Evolutionary conservation across 2,797 vertebrate species (phyloP).

Genomic region (Callimico goeldii): DNA sequence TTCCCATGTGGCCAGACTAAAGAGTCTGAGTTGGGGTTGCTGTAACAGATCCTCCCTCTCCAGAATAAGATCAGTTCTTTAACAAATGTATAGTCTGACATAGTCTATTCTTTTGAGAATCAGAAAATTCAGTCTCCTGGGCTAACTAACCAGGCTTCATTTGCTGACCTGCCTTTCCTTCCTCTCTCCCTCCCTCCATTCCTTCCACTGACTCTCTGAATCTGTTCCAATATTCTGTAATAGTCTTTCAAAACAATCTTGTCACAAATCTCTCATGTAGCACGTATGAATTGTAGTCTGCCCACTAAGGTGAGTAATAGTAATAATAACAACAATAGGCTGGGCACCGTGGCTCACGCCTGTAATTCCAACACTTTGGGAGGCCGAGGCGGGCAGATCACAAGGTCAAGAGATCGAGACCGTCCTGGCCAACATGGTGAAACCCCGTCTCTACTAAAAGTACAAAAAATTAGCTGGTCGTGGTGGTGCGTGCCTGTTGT

Average conservation of each 20-base stretch:
- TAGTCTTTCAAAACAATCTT: neutral
- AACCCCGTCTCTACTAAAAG: no score
- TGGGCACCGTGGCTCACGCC: no score
- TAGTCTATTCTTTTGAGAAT: neutral
- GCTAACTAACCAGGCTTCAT: neutral
- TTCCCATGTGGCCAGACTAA: neutral
- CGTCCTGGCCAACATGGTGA: no score
- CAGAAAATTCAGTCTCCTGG: slow-evolving; percentile 19
- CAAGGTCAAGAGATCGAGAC: no score
- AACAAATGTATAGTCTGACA: neutral
- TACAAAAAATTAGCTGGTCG: no score
- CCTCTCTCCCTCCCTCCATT: neutral
- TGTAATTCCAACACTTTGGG: no score
- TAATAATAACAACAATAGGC: neutral
- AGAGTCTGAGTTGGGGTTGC: neutral
- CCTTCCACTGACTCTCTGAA: slow-evolving; percentile 18
- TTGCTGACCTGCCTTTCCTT: neutral
- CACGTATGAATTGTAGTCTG: slow-evolving; percentile 10
- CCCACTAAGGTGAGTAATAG: neutral
- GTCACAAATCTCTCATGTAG: neutral
- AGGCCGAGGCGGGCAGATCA: no score
- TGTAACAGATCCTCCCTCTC: neutral
- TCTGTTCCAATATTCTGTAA: slow-evolving; percentile 34
- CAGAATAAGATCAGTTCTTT: neutral
- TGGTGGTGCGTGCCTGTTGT: no score